A percentile compares a stretch with the other conserved stretches of the same genome.
Conservation (phyloP, 2,797 vertebrate species). For the Sebastolobus altivelis region DNA sequence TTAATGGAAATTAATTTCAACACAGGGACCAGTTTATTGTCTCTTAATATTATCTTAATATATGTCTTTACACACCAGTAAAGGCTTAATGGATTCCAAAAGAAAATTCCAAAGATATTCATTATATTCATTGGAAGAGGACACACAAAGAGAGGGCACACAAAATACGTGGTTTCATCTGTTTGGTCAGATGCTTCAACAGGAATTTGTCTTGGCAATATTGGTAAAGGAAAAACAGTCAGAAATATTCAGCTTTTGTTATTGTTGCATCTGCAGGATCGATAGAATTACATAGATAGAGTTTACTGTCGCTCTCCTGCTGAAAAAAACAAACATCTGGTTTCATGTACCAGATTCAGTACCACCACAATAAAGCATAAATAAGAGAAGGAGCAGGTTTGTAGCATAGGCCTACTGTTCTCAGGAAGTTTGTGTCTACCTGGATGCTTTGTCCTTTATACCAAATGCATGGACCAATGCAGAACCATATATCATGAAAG, state of each 20-base stretch:
- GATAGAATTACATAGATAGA: background rate
- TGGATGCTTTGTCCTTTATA: background rate
- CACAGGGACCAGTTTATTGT: conserved; percentile 20
- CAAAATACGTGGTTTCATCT: background rate
- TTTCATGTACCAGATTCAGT: background rate
- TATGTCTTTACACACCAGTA: background rate
- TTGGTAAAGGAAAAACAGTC: background rate
- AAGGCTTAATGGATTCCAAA: background rate
- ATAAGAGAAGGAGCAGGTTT: background rate
- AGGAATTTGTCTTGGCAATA: background rate
- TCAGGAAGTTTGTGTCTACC: background rate
- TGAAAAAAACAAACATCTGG: background rate
- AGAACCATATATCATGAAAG: background rate
- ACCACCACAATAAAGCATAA: background rate
- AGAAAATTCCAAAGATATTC: background rate
- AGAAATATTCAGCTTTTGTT: background rate
- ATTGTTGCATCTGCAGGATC: background rate
- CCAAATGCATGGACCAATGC: background rate
- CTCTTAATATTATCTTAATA: conserved; percentile 12
- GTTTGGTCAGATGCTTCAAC: background rate
- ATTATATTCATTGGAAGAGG: background rate
- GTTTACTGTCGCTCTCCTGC: background rate
- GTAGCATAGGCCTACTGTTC: background rate
- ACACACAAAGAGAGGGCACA: background rate
- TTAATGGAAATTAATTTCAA: conserved; percentile 17